Base-by-base conservation (phyloP, 2,797 vertebrate genomes). In the Eulemur coronatus region DNA sequence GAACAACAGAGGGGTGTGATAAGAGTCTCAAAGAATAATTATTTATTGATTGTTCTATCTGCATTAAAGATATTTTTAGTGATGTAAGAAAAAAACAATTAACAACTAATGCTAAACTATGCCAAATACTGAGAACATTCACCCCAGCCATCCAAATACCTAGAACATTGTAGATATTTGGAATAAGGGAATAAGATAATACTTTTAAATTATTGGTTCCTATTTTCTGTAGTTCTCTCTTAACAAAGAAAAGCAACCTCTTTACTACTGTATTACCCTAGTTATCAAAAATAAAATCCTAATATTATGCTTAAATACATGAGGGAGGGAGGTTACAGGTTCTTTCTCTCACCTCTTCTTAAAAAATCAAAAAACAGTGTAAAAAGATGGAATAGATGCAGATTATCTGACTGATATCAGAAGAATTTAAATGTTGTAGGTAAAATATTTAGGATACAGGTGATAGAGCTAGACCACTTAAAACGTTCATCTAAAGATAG, bases 231-330 rank as follows among this genome's bases (percentile, higher is more conserved):
- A 55, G 65, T 61, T 85, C 61, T 84, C 84, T 72, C 26, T 76
- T 82, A 84, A 76, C 24, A 55, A 78, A 67, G 20, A 50, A 91
- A 96, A 93, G 30, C 48, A 91, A 69, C 3, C 38, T 76, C 35
- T 63, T 89, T 79, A 84, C 50, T 50, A 70, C 18, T 69, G 14
- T 15, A 70, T 18, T 75, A 67, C 14, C 38, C 15, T 90, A 82
- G 81, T 18, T 76, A 72, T n/a, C 52, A 76, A 76, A 92, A 81
- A 48, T 43, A 52, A 65, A 52, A 79, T 9, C 50, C 52, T 28
- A 75, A 57, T 50, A 61, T 61, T 57, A 52, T 26, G 35, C 30
- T 61, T 43, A 81, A 57, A 79, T 20, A 59, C 52, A 35, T 13
- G 5, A 3, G 3, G 6, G 22, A 14, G 5, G 6, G 7, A 8